These are phyloP conservation scores for Phylloscopus trochiloides DNA, from an alignment of 2,113 vertebrate genomes.

Conservation along the genomic window DNA sequence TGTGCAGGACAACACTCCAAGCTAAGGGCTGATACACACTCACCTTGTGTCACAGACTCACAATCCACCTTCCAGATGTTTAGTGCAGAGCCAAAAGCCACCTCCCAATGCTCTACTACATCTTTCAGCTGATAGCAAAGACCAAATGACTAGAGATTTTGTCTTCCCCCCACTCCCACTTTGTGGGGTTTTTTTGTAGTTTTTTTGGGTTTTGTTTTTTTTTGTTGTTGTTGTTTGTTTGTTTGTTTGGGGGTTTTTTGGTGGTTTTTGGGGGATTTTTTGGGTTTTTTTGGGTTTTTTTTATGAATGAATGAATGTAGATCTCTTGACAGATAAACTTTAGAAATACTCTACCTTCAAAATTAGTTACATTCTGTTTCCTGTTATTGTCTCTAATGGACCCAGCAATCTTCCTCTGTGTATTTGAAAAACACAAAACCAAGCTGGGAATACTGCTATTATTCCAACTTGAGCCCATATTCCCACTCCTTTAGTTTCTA, in stretches of 20 bases:
- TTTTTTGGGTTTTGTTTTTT: no score
- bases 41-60: not conserved
- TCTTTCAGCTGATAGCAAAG: not conserved
- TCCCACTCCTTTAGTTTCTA: not conserved
- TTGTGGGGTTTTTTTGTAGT: no score
- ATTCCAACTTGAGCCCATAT: not conserved
- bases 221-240: no score
- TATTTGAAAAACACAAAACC: not conserved
- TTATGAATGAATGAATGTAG: not conserved
- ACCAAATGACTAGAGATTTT: not conserved
- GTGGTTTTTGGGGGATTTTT: no score
- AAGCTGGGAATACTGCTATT: not conserved
- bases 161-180: no score
- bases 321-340: not conserved
- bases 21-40: not conserved
- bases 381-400: not conserved
- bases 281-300: not conserved
- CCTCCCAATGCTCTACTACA: not conserved
- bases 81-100: not conserved
- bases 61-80: accelerated
- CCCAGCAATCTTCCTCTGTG: not conserved
- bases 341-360: not conserved
- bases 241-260: no score
- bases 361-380: not conserved
- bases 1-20: not conserved